Conservation (phyloP, 1,140 invertebrate species). For the Atopsyche davidsoni region DNA sequence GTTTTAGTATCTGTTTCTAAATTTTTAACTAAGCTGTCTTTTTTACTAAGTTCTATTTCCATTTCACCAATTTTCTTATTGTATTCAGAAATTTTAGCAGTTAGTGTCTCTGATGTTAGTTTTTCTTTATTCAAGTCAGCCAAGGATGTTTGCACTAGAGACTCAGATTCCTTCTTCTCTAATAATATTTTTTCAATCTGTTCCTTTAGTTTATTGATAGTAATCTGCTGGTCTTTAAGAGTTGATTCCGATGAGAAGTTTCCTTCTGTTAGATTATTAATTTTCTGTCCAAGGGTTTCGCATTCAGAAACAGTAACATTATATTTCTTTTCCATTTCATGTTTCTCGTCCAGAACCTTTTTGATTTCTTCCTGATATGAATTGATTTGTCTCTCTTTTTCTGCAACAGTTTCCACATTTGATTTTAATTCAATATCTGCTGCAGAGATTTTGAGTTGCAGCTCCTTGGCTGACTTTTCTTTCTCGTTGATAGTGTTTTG, state of each 20-base stretch:
- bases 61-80: constrained; percentile 35
- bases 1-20: constrained; percentile 32
- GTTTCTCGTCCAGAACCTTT: constrained; percentile 43
- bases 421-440: constrained; percentile 45
- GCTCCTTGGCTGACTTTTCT: constrained; percentile 41
- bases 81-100: constrained; percentile 40
- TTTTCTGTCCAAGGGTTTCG: constrained; percentile 39
- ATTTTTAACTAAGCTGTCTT: too few species aligned
- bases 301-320: constrained; percentile 36
- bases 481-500: constrained; percentile 40
- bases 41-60: constrained; percentile 32
- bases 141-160: too few species aligned
- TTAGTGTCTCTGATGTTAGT: constrained; percentile 20
- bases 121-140: not conserved
- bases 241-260: constrained; percentile 40
- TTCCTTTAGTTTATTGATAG: constrained; percentile 38
- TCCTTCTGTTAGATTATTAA: constrained; percentile 40
- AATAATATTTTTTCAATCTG: constrained; percentile 27
- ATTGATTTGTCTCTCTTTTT: constrained; percentile 48
- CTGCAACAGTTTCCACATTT: constrained; percentile 40
- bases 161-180: constrained; percentile 19
- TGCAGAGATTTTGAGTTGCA: constrained; percentile 44
- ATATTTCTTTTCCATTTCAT: constrained; percentile 42
- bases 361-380: constrained; percentile 48
- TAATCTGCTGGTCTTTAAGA: constrained; percentile 38